phyloP scores from a whole-genome alignment of 2,113 vertebrate species.

The Pseudopipra pipra region DNA sequence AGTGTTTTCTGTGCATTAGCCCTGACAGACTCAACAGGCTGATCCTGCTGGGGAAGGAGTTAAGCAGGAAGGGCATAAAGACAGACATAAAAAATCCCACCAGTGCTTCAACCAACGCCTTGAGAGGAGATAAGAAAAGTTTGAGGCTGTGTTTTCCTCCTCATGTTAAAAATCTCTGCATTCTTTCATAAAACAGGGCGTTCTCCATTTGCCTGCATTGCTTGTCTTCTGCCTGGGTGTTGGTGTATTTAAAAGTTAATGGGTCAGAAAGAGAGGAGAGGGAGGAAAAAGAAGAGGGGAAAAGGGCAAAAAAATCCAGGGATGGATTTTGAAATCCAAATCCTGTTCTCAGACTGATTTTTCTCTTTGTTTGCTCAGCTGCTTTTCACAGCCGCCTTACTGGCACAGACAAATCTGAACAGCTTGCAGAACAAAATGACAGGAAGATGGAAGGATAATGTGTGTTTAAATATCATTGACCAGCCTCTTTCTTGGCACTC shows the following conservation, averaged over 20 bases:
- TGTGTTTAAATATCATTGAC: conserved; percentile 66
- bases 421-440: conserved; percentile 64
- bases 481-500: conserved; percentile 45
- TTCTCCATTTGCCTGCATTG: not conserved
- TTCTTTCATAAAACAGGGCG: not conserved
- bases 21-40: not conserved
- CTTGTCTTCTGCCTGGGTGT: not conserved
- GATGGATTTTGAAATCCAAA: not conserved
- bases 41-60: not conserved
- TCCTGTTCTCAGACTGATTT: conserved; percentile 13
- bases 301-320: not conserved
- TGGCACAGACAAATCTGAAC: conserved; percentile 43
- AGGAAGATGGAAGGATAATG: conserved; percentile 68
- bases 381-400: not conserved
- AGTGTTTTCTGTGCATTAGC: not conserved
- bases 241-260: not conserved
- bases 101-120: not conserved
- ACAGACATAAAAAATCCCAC: not conserved
- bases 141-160: not conserved
- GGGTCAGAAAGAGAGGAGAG: not conserved
- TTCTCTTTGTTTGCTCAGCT: conserved; percentile 54
- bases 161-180: not conserved
- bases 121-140: not conserved
- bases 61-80: not conserved
- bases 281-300: not conserved